Evolutionary conservation across 1,140 invertebrate genomes (phyloP), one percentile per base, ranked within the genome.

Genomic region (Listronotus oregonensis): DNA sequence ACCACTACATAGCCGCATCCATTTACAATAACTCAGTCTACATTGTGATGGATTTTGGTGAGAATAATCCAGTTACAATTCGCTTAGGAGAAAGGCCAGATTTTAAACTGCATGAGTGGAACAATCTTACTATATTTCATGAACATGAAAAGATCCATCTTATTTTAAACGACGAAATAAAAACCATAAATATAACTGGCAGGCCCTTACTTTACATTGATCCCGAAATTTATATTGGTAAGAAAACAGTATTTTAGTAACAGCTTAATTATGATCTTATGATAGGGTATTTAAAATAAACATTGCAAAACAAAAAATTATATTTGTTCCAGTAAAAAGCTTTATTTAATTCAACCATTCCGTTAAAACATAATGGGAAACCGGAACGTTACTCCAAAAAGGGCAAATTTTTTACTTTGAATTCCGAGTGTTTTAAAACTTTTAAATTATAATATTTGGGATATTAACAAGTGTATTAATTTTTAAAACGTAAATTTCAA

Each of bases 81-180:
- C 7, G 59, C 9, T 78, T 93, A 6, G 90, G 90, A 0, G 67
- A 69, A 67, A 71, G 64, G 15, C 81, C 91, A 1, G 90, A 87
- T 15, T 87, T 87, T 56, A 89, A 87, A 18, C 86, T 87, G 54
- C 89, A 90, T 71, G 83, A 87, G 67, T 96, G 94, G 93, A 93
- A 95, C 76, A 96, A 95, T 73, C 80, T 97, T 7, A 96, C 94
- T 0, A 90, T 96, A 47, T 84, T 88, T 40, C 90, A 96, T 75
- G 85, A 89, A 70, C 85, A 89, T 34, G 86, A 87, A 62, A 82
- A 82, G 1, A 85, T 96, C 0, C 82, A 84, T 64, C 82, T 96
- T 0, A 86, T 87, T 62, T 80, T 96, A 8, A 90, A 95, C 76
- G 83, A 87, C 5, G 86, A 90, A 62, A 83, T 80, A 3, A 85